phyloP scores from a whole-genome alignment of 2,797 vertebrate species.

The Acipenser oxyrinchus region DNA sequence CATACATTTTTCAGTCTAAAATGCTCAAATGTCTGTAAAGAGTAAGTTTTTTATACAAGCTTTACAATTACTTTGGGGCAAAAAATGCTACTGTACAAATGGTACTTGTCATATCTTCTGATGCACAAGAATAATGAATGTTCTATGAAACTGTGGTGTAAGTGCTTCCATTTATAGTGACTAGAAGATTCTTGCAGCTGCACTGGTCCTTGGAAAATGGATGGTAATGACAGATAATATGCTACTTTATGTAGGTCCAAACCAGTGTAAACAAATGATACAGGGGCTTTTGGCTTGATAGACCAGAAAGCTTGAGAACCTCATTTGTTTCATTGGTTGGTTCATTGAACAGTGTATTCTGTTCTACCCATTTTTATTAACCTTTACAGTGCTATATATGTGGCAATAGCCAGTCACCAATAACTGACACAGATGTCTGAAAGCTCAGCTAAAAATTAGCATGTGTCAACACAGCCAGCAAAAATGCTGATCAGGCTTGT shows the following conservation, averaged over 20 bases:
- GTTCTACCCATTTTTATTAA: slow-evolving; percentile 55
- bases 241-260: too few relatives aligned
- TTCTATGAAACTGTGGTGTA: not conserved
- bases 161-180: too few relatives aligned
- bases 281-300: too few relatives aligned
- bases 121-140: not conserved
- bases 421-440: slow-evolving; percentile 36
- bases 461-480: slow-evolving; percentile 22
- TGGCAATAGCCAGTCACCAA: slow-evolving; percentile 52
- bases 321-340: slow-evolving; percentile 14
- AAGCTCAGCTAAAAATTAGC: slow-evolving; percentile 41
- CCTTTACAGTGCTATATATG: slow-evolving; percentile 67
- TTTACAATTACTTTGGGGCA: slow-evolving; percentile 18
- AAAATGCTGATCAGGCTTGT: slow-evolving; percentile 22
- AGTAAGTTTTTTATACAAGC: slow-evolving; percentile 12
- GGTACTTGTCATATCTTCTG: slow-evolving; percentile 7
- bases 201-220: too few relatives aligned
- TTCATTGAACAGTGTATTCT: not conserved
- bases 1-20: slow-evolving; percentile 71
- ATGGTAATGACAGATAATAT: too few relatives aligned
- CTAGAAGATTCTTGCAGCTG: too few relatives aligned
- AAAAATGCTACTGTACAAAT: slow-evolving; percentile 3
- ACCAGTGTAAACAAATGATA: too few relatives aligned
- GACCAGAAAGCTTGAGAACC: not conserved
- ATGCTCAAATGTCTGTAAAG: slow-evolving; percentile 56